Evolutionary conservation across 2,888 invertebrate genomes (phyloP), one percentile per base, ranked within the genome.

Genomic region (Anodontia alba): DNA sequence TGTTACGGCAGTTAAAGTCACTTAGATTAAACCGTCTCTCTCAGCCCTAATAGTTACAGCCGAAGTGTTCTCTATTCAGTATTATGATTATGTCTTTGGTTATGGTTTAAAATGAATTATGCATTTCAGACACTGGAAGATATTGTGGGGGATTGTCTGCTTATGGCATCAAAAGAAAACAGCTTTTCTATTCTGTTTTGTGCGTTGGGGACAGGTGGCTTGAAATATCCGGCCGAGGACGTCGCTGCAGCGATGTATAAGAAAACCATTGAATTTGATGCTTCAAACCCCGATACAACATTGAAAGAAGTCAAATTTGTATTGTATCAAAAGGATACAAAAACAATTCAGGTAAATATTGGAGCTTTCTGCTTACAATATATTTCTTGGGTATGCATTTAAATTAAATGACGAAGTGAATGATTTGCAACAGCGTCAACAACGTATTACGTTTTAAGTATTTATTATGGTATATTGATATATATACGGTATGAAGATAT

Each of bases 161-260:
- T 76, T 26, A 31, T 43, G 51, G 81, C 76, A 12, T 70, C 81
- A 5, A 73, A 67, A 36, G 51, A 73, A 33, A 73, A 79, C 3
- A 79, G 72, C 31, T 33, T 57, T 12, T 81, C 81, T 12, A 81
- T 84, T 10, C 17, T 79, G 42, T 84, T 84, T 54, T 67, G 71
- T 74, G 81, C 81, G n/a, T 54, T 84, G 77, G 84, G 84, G 0
- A 81, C 81, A 7, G 84, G 84, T 20, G 79, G 79, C 42, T 66
- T 84, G 29, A 79, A 77, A 20, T 84, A 81, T 49, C 84, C 84
- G 3, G 43, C 43, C 36, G 74, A 67, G 29, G 23, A 46, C 17
- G 84, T 84, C n/a, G 84, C 84, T 7, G 71, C 49, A 51, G 54
- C 68, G 42, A 84, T 84, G 84, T 81, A 68, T 42, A 70, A 81